phyloP scores from a whole-genome alignment of 2,888 invertebrate species.

The Stenodema calcarata region DNA sequence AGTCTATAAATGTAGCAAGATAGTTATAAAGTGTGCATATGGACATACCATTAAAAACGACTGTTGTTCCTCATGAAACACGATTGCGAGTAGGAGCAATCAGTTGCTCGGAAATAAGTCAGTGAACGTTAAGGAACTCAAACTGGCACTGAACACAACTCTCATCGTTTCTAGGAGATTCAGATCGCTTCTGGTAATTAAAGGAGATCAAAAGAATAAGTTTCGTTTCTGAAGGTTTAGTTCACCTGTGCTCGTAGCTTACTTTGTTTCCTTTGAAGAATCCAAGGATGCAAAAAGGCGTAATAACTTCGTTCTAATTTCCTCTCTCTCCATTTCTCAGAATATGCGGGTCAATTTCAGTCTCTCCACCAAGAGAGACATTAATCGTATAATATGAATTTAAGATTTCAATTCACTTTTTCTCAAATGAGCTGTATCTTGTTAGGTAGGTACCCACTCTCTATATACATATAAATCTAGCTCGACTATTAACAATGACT shows the following conservation, averaged over 20 bases:
- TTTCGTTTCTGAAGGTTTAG: neutral
- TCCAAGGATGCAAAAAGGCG: neutral
- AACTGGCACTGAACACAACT: neutral
- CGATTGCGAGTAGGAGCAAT: no score
- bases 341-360: neutral
- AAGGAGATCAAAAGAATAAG: neutral
- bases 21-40: no score
- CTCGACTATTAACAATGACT: no score
- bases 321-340: neutral
- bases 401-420: no score
- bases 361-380: neutral
- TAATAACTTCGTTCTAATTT: neutral
- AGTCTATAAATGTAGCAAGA: no score
- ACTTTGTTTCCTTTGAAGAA: neutral
- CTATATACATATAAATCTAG: no score
- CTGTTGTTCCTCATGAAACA: no score
- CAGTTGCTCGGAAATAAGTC: no score
- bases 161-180: neutral
- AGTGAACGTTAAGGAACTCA: neutral
- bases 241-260: neutral
- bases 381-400: no score
- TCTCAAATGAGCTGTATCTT: no score
- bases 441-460: no score
- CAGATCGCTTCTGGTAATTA: neutral
- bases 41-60: no score